Conservation (phyloP, 2,797 vertebrate species). For the Benthosema pterotum region DNA sequence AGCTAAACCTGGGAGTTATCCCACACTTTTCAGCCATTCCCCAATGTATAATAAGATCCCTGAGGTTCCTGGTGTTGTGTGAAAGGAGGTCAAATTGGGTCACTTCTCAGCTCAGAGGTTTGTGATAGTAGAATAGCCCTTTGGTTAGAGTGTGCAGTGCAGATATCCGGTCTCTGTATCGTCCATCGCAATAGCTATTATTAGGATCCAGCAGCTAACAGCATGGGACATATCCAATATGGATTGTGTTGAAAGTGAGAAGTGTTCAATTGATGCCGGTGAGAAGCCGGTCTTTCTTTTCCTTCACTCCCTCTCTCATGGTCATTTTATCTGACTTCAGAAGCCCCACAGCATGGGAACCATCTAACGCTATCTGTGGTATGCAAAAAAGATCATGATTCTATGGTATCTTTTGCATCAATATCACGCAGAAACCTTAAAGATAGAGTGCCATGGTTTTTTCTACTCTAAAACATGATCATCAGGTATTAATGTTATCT, state of each 20-base stretch:
- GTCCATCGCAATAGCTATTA: conserved; percentile 41
- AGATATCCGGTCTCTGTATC: conserved; percentile 16
- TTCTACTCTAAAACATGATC: too few relatives aligned
- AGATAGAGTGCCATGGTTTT: too few relatives aligned
- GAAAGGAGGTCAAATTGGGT: conserved; percentile 6
- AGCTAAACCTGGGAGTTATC: not conserved
- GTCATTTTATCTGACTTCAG: conserved; percentile 34
- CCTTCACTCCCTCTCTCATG: too few relatives aligned
- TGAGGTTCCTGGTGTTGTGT: conserved; percentile 8
- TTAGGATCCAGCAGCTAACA: conserved; percentile 51
- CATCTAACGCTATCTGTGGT: conserved; percentile 21
- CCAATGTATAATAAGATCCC: not conserved
- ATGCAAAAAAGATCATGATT: not conserved
- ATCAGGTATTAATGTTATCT: too few relatives aligned
- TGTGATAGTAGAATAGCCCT: conserved; percentile 21
- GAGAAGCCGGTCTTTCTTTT: conserved; percentile 22
- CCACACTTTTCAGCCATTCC: too few relatives aligned
- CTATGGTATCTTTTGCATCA: too few relatives aligned
- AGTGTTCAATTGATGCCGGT: conserved; percentile 38
- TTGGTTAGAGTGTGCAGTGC: conserved; percentile 17
- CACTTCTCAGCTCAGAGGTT: conserved; percentile 27
- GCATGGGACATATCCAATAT: conserved; percentile 42
- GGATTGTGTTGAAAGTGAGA: conserved; percentile 40
- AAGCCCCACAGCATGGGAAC: conserved; percentile 41
- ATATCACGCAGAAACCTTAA: too few relatives aligned